Percentiles rank a stretch among this genome's conserved stretches.
phyloP scores from a whole-genome alignment of 2,113 vertebrate species.

The Scalopus aquaticus region DNA sequence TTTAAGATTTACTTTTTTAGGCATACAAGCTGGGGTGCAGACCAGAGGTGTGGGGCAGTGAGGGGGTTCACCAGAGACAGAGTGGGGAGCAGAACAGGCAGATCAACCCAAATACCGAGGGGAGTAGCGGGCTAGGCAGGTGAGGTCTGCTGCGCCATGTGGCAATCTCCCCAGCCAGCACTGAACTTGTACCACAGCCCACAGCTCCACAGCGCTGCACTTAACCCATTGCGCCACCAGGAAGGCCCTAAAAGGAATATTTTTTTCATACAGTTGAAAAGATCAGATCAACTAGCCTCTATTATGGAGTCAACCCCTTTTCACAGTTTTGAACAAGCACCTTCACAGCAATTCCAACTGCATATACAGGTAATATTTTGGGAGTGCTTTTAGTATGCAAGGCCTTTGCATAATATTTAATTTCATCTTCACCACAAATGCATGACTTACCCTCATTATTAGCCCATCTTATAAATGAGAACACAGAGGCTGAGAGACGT shows the following conservation, averaged over 20 bases:
- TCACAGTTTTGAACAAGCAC: background rate
- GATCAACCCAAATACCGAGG: too few species aligned
- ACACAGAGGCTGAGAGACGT: background rate
- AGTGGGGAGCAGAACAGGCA: too few species aligned
- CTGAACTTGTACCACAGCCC: too few species aligned
- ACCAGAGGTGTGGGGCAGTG: too few species aligned
- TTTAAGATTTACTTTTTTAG: too few species aligned
- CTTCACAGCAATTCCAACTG: background rate
- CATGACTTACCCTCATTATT: background rate
- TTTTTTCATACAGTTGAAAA: background rate
- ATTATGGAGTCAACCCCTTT: background rate
- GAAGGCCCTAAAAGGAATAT: background rate
- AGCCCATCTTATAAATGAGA: background rate
- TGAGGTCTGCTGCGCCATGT: too few species aligned
- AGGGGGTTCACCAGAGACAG: too few species aligned
- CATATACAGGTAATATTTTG: background rate
- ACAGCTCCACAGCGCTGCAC: too few species aligned
- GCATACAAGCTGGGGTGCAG: too few species aligned
- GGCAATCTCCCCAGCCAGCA: too few species aligned
- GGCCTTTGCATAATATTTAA: background rate
- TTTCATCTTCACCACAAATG: conserved; percentile 3
- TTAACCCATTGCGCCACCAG: too few species aligned
- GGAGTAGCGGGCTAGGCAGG: too few species aligned
- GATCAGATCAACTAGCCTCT: background rate
- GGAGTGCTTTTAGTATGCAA: background rate